Percentiles rank a stretch among this genome's conserved stretches.
Conservation (phyloP, 2,113 vertebrate species). For the Mungos mungo region DNA sequence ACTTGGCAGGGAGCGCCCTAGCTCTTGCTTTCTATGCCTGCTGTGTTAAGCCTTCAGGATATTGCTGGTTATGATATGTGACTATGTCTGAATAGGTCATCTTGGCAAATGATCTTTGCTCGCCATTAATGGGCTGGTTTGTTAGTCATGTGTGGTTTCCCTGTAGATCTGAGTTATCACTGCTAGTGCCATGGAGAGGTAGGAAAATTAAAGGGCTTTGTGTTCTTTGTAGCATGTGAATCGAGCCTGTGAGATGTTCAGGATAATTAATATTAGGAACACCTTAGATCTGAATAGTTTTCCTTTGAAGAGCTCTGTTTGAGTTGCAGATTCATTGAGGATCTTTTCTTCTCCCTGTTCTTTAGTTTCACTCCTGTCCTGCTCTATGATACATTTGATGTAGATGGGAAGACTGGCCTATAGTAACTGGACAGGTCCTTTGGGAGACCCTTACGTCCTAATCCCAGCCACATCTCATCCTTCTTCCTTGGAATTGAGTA, state of each 20-base stretch:
- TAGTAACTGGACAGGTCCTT: neutral
- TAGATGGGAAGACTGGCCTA: neutral
- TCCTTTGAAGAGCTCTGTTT: slow-evolving; percentile 33
- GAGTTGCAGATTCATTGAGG: neutral
- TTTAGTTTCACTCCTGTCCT: slow-evolving; percentile 2
- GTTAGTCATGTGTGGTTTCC: slow-evolving; percentile 68
- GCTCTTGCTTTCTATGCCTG: neutral
- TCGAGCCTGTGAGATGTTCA: slow-evolving; percentile 40
- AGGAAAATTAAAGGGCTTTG: slow-evolving; percentile 68
- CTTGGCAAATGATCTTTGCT: slow-evolving; percentile 68
- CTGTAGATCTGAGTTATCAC: slow-evolving; percentile 65
- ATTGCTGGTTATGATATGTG: slow-evolving; percentile 10
- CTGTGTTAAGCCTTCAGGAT: neutral
- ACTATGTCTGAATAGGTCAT: slow-evolving; percentile 53
- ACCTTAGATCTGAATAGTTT: slow-evolving; percentile 53
- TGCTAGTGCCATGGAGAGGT: slow-evolving; percentile 58
- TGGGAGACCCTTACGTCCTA: neutral
- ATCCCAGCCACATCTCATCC: neutral
- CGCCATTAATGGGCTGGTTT: slow-evolving; percentile 47
- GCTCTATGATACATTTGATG: neutral
- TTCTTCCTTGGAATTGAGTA: neutral
- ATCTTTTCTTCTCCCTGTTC: neutral
- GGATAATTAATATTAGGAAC: slow-evolving; percentile 65
- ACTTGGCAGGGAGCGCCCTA: neutral
- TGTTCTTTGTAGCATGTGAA: slow-evolving; percentile 67